These are phyloP conservation scores for Dreissena rostriformis DNA, from an alignment of 1,140 invertebrate genomes.

Conservation along the genomic window DNA sequence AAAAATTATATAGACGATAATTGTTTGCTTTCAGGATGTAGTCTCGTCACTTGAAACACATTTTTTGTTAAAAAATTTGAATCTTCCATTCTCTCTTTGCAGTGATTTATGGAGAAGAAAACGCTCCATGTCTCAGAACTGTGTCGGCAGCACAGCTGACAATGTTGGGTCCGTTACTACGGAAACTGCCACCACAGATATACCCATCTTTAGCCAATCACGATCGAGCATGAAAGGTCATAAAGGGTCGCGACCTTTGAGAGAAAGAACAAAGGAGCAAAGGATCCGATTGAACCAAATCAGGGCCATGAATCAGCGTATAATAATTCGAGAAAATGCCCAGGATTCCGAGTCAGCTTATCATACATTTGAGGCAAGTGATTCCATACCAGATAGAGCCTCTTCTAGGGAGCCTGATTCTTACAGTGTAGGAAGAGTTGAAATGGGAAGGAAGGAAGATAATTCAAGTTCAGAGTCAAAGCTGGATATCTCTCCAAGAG, in stretches of 20 bases:
- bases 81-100: background rate
- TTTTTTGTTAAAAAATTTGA: no score
- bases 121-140: slow-evolving; percentile 51
- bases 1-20: no score
- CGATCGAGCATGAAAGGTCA: slow-evolving; percentile 51
- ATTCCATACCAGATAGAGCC: slow-evolving; percentile 37
- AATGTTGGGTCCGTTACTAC: background rate
- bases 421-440: background rate
- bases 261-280: slow-evolving; percentile 50
- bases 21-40: no score
- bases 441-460: slow-evolving; percentile 1
- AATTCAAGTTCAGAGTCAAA: background rate
- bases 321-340: slow-evolving; percentile 29
- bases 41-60: no score
- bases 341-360: slow-evolving; percentile 57
- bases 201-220: slow-evolving; percentile 16
- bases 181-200: background rate
- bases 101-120: slow-evolving; percentile 53
- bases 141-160: slow-evolving; percentile 28
- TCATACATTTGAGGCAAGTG: slow-evolving; percentile 55
- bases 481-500: slow-evolving; percentile 18
- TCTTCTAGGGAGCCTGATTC: slow-evolving; percentile 41
- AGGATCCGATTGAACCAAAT: slow-evolving; percentile 23
- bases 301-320: slow-evolving; percentile 10
- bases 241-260: slow-evolving; percentile 17